Conservation (phyloP, 35 echinoderm and acorn worm species). For the Ophiothrix spiculata region DNA sequence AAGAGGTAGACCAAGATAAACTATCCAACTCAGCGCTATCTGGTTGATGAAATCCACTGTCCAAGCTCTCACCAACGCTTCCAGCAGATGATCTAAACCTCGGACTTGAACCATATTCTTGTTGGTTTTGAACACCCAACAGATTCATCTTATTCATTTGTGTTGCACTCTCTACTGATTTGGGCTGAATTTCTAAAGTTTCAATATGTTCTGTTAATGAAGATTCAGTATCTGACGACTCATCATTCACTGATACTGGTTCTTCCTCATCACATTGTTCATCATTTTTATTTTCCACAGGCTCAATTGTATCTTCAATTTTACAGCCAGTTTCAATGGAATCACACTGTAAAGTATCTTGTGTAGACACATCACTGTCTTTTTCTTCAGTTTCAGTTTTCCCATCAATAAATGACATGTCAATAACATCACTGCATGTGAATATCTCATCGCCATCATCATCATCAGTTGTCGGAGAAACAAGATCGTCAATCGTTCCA, state of each 20-base stretch:
- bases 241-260: neutral
- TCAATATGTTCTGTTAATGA: neutral
- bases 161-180: neutral
- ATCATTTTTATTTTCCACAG: neutral
- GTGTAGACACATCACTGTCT: no score
- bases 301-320: neutral
- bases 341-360: no score
- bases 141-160: neutral
- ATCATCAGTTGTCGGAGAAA: neutral
- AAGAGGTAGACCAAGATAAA: neutral
- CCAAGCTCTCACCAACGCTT: conserved; percentile 18
- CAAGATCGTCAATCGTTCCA: conserved; percentile 27
- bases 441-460: no score
- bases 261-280: neutral
- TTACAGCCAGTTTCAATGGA: neutral
- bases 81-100: neutral
- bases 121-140: neutral
- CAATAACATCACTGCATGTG: no score
- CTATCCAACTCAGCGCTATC: conserved; percentile 29
- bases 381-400: neutral
- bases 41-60: conserved; percentile 54
- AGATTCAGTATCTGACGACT: neutral
- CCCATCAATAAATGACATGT: neutral
- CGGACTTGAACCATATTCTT: neutral
- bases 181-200: neutral